Conservation (phyloP, 2,888 invertebrate species). For the Embidobia sp. region DNA sequence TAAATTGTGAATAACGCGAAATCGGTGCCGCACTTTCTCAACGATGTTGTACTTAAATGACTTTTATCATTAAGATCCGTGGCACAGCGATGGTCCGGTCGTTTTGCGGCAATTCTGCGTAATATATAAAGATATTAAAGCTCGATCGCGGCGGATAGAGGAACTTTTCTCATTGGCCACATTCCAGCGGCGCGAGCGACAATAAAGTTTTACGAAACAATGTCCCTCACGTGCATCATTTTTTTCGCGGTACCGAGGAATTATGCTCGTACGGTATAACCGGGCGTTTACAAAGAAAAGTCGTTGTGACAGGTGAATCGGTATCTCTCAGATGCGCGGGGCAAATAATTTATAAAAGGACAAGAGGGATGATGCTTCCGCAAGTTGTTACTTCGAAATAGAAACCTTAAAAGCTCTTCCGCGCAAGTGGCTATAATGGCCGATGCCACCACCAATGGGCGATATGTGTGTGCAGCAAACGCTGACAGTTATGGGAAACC, state of each 20-base stretch:
- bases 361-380: slow-evolving; percentile 62
- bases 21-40: not conserved
- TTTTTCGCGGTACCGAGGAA: slow-evolving; percentile 34
- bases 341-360: slow-evolving; percentile 63
- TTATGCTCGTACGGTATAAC: slow-evolving; percentile 43
- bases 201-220: slow-evolving; percentile 62
- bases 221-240: slow-evolving; percentile 41
- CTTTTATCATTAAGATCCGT: slow-evolving; percentile 9
- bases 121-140: slow-evolving; percentile 46
- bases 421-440: slow-evolving; percentile 55
- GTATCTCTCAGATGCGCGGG: slow-evolving; percentile 56
- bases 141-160: slow-evolving; percentile 10
- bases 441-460: slow-evolving; percentile 61
- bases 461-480: slow-evolving; percentile 57
- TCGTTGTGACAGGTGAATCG: slow-evolving; percentile 63
- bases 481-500: slow-evolving; percentile 64
- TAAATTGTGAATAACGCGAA: too few species aligned
- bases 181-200: slow-evolving; percentile 23
- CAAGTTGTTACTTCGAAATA: slow-evolving; percentile 63
- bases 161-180: slow-evolving; percentile 43
- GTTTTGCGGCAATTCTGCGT: not conserved
- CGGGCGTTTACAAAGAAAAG: slow-evolving; percentile 60
- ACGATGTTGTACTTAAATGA: not conserved
- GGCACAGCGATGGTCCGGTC: not conserved
- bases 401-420: slow-evolving; percentile 64